Percentiles rank a stretch among this genome's conserved stretches.
phyloP scores from a whole-genome alignment of 2,797 vertebrate genomes.

The Enteromius trimaculatus region DNA sequence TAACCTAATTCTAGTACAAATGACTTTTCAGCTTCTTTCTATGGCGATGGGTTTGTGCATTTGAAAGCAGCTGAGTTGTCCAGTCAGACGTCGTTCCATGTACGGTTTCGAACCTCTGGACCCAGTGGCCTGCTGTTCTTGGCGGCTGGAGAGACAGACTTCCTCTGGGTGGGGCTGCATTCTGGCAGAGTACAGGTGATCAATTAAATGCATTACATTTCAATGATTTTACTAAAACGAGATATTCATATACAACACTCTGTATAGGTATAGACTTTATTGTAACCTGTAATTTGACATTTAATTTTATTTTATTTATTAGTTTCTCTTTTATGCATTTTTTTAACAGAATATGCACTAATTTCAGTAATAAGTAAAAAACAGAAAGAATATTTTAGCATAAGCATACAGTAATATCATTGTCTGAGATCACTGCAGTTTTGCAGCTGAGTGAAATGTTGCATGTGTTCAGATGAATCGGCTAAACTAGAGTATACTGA shows the following conservation, averaged over 20 bases:
- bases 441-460: background rate
- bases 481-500: background rate
- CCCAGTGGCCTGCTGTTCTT: slow-evolving; percentile 85
- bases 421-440: background rate
- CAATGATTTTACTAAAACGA: background rate
- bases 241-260: background rate
- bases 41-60: slow-evolving; percentile 86
- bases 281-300: background rate
- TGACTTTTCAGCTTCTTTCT: slow-evolving; percentile 83
- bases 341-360: background rate
- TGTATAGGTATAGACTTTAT: background rate
- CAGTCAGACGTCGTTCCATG: slow-evolving; percentile 77
- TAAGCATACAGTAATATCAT: background rate
- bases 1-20: background rate
- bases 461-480: background rate
- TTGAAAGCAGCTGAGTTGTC: slow-evolving; percentile 78
- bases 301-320: background rate
- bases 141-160: slow-evolving; percentile 81
- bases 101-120: slow-evolving; percentile 84
- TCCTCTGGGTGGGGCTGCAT: slow-evolving; percentile 82
- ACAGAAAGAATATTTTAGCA: background rate
- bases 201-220: background rate
- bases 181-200: slow-evolving; percentile 82
- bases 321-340: background rate
- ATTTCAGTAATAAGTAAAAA: background rate